Evolutionary conservation across 2,888 invertebrate genomes (phyloP).

Genomic region (Cheilosia urbana): DNA sequence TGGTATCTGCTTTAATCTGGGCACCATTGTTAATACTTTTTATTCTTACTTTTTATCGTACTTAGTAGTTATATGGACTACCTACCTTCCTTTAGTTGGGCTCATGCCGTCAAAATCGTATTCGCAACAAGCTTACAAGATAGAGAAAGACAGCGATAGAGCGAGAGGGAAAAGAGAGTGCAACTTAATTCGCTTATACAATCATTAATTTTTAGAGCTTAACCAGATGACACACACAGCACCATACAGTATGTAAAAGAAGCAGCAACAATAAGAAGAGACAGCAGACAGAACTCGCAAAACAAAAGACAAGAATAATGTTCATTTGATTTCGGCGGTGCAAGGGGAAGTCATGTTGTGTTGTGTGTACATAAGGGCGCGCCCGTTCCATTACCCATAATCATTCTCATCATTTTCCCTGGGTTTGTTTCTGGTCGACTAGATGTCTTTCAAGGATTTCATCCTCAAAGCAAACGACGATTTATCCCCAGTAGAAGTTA

Average conservation of each 20-base stretch:
- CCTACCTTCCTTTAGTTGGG: too few relatives aligned
- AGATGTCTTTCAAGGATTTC: constrained; percentile 58
- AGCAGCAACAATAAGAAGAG: constrained; percentile 52
- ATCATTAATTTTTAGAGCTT: constrained; percentile 84
- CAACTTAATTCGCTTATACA: constrained; percentile 74
- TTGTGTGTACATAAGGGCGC: constrained; percentile 57
- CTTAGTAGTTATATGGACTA: too few relatives aligned
- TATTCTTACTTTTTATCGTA: too few relatives aligned
- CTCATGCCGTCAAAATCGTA: too few relatives aligned
- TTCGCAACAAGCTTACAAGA: too few relatives aligned
- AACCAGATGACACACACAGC: constrained; percentile 82
- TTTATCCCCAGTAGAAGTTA: constrained; percentile 31
- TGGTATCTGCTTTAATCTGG: too few relatives aligned
- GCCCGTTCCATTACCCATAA: constrained; percentile 73
- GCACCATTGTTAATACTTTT: too few relatives aligned
- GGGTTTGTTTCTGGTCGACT: constrained; percentile 54
- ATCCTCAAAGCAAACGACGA: constrained; percentile 36
- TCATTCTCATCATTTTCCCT: constrained; percentile 70
- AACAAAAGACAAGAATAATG: constrained; percentile 70
- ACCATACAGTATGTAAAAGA: constrained; percentile 52
- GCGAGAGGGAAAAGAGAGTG: constrained; percentile 19
- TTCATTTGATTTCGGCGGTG: constrained; percentile 50
- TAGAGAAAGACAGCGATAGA: constrained; percentile 14
- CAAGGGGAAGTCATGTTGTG: neutral
- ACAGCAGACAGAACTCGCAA: constrained; percentile 42